Evolutionary conservation across 1,140 invertebrate genomes (phyloP).

Genomic region (Homalodisca vitripennis): DNA sequence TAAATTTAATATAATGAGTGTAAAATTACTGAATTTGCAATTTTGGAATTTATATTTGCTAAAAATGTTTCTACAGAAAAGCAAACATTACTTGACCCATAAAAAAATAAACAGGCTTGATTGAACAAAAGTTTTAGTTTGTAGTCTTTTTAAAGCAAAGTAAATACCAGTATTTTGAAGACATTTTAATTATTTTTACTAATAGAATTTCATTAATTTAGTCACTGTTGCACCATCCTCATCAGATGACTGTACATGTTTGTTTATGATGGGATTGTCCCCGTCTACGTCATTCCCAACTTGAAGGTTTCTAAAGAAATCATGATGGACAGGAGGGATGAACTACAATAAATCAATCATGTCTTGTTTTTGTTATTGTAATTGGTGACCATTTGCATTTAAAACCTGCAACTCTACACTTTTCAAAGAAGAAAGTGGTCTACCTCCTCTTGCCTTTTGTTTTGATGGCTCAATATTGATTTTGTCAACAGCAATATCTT

Average conservation of each 20-base stretch:
- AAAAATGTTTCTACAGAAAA: background rate
- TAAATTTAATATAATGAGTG: background rate
- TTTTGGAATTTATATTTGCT: background rate
- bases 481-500: background rate
- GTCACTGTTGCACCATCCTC: background rate
- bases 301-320: slow-evolving; percentile 1
- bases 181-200: background rate
- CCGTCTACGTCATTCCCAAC: background rate
- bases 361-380: slow-evolving; percentile 4
- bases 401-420: background rate
- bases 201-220: background rate
- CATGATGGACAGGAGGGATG: background rate
- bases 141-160: background rate
- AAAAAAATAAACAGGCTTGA: background rate
- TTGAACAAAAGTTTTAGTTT: background rate
- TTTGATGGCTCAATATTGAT: slow-evolving; percentile 8
- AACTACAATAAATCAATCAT: slow-evolving; percentile 1
- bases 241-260: background rate
- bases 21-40: background rate
- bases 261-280: background rate
- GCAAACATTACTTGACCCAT: background rate
- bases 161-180: background rate
- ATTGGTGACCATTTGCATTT: background rate
- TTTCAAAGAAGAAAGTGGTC: background rate
- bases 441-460: background rate